Conservation (phyloP, 2,888 invertebrate species). For the Drosophila quasianomalipes region DNA sequence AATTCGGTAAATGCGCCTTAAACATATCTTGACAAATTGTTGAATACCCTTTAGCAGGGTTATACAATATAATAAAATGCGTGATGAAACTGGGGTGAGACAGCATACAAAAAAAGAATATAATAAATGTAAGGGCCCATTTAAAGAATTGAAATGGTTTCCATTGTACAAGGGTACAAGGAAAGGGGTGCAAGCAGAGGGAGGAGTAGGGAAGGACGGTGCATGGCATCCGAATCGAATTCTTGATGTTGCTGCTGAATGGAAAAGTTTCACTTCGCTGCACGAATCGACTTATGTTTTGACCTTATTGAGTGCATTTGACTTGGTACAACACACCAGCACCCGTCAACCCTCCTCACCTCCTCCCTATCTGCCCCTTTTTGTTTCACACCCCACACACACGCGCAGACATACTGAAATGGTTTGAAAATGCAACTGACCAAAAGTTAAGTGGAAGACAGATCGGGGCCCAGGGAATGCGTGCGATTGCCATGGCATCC, state of each 20-base stretch:
- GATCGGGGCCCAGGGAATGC: conserved; percentile 59
- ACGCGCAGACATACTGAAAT: conserved; percentile 1
- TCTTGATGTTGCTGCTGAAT: conserved; percentile 40
- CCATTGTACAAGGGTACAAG: conserved; percentile 20
- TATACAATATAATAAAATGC: background rate
- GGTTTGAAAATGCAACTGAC: conserved; percentile 49
- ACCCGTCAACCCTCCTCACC: background rate
- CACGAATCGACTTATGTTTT: conserved; percentile 58
- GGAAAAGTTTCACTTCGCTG: conserved; percentile 42
- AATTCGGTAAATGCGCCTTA: background rate
- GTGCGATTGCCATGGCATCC: conserved; percentile 40
- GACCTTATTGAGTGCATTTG: conserved; percentile 36
- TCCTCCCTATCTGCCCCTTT: background rate
- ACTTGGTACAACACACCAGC: conserved; percentile 33
- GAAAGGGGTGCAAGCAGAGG: background rate
- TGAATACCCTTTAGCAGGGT: background rate
- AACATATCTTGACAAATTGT: background rate
- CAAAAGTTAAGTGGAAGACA: conserved; percentile 61
- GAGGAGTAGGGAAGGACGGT: too few species aligned
- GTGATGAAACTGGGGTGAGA: background rate
- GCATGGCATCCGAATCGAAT: conserved; percentile 23
- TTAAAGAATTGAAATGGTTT: conserved; percentile 49
- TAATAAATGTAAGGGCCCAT: conserved; percentile 47
- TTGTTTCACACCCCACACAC: conserved; percentile 1
- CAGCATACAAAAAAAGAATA: conserved; percentile 20